Evolutionary conservation across 1,140 invertebrate genomes (phyloP).

Genomic region (Meloidogyne hapla): DNA sequence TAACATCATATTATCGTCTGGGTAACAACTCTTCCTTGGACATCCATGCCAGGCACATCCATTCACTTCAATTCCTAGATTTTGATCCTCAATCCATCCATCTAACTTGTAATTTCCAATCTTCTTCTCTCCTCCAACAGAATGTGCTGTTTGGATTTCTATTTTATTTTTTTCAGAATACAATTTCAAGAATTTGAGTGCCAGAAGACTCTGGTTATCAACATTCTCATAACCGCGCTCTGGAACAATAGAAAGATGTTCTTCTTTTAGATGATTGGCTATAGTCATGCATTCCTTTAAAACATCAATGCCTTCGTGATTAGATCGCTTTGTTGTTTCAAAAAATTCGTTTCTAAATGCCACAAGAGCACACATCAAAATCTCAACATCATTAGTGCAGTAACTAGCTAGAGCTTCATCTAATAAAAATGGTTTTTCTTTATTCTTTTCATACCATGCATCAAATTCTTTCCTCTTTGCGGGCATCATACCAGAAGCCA

Average conservation of each 20-base stretch:
- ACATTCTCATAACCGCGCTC: slow-evolving; percentile 15
- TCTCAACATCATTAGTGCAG: slow-evolving; percentile 5
- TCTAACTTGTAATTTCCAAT: not conserved
- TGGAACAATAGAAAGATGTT: slow-evolving; percentile 12
- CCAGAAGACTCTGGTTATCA: not conserved
- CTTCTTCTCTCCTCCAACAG: slow-evolving; percentile 1
- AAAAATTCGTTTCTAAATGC: slow-evolving; percentile 15
- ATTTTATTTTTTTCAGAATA: slow-evolving; percentile 4
- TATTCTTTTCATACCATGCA: slow-evolving; percentile 20
- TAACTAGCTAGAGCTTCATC: slow-evolving; percentile 30
- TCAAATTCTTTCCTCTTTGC: slow-evolving; percentile 22
- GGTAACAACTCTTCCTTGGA: not conserved
- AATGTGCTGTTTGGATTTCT: slow-evolving; percentile 7
- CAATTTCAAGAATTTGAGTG: slow-evolving; percentile 14
- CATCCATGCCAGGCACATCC: slow-evolving; percentile 19
- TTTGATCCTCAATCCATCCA: not conserved
- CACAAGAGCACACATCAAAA: slow-evolving; percentile 11
- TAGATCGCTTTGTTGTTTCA: not conserved
- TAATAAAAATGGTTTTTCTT: not conserved
- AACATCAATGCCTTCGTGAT: not conserved
- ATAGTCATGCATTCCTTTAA: not conserved
- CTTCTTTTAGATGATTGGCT: not conserved
- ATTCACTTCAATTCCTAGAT: slow-evolving; percentile 14
- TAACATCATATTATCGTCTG: not conserved
- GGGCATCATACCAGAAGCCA: slow-evolving; percentile 27